Base-by-base conservation (phyloP, 2,113 vertebrate genomes). In the Amblyornis subalaris region DNA sequence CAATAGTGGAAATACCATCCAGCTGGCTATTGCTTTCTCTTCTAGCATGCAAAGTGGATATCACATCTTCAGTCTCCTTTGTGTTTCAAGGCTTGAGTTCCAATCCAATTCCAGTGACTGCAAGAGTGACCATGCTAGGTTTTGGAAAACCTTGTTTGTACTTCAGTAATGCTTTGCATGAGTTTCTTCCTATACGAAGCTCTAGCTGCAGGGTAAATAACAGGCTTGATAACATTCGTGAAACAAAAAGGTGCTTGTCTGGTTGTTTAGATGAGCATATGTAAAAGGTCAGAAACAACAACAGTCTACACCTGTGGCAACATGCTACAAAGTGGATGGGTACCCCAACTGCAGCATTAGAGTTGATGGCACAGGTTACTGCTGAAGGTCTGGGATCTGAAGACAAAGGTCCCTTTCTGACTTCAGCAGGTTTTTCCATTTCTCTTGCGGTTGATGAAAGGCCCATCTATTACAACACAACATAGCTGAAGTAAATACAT, bases 281-380 rank as follows among this genome's bases (percentile, higher is more conserved):
- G 95, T 93, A 91, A 96, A 92, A 94, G 62, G 88, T 97, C 94
- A 97, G 96, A 93, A 96, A 86, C 69, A 96, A 88, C 88, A 97
- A 94, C 87, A 94, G 92, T 88, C 96, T 93, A 96, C 95, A 97
- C 94, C 96, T 98, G 96, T 92, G 90, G 96, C 95, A 97, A 96
- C 89, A 95, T 7, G 6, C 10, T 67, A 53, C 74, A 48, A 48
- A 84, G 48, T 96, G 97, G 95, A 97, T 90, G 95, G 69, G 64
- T 76, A 72, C 55, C 19, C 50, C 51, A 35, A 16, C 67, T 69
- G 71, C 74, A 64, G 72, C 45, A 26, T 48, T 36, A 58, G 62
- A 71, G 45, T 14, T 35, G 57, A 29, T 28, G 72, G 66, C 73
- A 80, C 67, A n/a, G 47, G 47, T 70, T 85, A 53, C 70, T 14